These are phyloP conservation scores for Parnassius glacialis DNA, from an alignment of 2,888 invertebrate genomes.

Conservation along the genomic window DNA sequence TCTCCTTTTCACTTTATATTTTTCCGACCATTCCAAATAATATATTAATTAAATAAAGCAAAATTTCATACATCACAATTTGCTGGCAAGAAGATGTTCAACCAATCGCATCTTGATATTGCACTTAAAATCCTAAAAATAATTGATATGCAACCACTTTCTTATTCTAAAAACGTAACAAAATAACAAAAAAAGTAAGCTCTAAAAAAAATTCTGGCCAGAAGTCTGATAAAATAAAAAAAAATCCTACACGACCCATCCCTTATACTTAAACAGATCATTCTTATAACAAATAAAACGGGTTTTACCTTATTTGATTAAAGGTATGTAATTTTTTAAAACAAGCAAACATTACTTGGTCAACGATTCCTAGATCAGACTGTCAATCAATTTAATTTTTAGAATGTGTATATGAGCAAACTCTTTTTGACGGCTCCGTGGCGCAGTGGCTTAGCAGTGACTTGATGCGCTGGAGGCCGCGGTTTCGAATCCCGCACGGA, in stretches of 20 bases:
- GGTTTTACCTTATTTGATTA: background rate
- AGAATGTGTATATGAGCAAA: conserved; percentile 10
- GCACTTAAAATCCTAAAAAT: conserved; percentile 56
- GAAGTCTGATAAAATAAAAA: background rate
- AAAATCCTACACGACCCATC: background rate
- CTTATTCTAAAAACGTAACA: conserved; percentile 44
- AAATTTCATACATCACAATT: conserved; percentile 50
- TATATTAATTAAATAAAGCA: conserved; percentile 28
- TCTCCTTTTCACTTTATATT: background rate
- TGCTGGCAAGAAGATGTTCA: conserved; percentile 53
- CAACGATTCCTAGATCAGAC: background rate
- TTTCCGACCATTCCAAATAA: conserved; percentile 16
- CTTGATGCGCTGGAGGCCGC: too few species aligned
- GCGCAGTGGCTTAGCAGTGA: too few species aligned
- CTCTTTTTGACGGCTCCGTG: too few species aligned
- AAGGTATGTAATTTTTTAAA: background rate
- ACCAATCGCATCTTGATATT: conserved; percentile 52
- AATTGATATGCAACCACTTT: conserved; percentile 62
- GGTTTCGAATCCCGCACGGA: too few species aligned
- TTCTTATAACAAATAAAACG: background rate
- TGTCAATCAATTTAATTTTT: background rate
- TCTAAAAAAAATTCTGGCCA: background rate
- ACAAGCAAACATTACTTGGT: background rate
- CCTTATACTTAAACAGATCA: background rate
- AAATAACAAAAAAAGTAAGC: conserved; percentile 30